Conservation (phyloP, 2,888 invertebrate genomes). For the Platerodrilus igneus region DNA sequence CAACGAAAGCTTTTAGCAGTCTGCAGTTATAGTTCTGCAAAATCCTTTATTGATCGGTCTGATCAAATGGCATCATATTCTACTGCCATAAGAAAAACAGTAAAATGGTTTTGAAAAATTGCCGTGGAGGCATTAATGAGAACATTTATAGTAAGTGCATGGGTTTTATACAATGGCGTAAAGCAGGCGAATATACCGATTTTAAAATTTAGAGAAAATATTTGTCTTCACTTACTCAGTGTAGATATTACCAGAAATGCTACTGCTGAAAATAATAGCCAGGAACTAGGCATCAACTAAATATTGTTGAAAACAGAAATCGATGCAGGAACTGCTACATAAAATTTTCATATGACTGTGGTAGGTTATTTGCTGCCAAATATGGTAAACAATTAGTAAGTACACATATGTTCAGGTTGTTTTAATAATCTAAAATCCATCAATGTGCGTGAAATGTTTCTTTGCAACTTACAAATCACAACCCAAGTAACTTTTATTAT, state of each 20-base stretch:
- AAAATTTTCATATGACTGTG: background rate
- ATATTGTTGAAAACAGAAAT: background rate
- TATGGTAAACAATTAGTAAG: background rate
- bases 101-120: slow-evolving; percentile 26
- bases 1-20: slow-evolving; percentile 19
- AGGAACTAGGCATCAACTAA: background rate
- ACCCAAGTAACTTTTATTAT: background rate
- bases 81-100: slow-evolving; percentile 18
- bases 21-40: slow-evolving; percentile 23
- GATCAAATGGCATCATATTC: slow-evolving; percentile 26
- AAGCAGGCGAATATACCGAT: background rate
- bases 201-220: background rate
- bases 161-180: slow-evolving; percentile 5
- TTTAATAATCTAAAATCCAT: background rate
- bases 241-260: background rate
- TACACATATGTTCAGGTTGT: background rate
- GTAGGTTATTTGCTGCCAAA: background rate
- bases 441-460: background rate
- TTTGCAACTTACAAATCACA: background rate
- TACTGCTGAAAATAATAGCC: background rate
- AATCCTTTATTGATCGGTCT: slow-evolving; percentile 27
- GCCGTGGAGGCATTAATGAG: slow-evolving; percentile 29
- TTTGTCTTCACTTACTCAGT: background rate
- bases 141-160: slow-evolving; percentile 9
- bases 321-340: background rate